Evolutionary conservation across 2,888 invertebrate genomes (phyloP).

Genomic region (Hypomecis punctinalis): DNA sequence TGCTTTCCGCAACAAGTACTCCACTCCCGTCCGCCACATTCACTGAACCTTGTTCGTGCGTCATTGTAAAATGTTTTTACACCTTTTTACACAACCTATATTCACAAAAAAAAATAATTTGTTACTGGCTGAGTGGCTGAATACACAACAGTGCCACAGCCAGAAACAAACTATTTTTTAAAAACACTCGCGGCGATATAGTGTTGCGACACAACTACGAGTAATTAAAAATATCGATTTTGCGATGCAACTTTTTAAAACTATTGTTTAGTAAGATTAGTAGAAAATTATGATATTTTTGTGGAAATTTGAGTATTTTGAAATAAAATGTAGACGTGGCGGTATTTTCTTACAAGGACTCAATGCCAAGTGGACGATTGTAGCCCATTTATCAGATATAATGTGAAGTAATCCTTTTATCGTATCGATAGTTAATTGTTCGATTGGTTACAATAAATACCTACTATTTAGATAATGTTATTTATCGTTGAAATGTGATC

Average conservation of each 20-base stretch:
- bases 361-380: slow-evolving; percentile 65
- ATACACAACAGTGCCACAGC: slow-evolving; percentile 25
- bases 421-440: slow-evolving; percentile 70
- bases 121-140: slow-evolving; percentile 34
- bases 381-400: slow-evolving; percentile 64
- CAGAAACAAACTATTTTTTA: slow-evolving; percentile 44
- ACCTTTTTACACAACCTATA: slow-evolving; percentile 51
- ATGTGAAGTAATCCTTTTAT: slow-evolving; percentile 67
- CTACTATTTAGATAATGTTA: slow-evolving; percentile 14
- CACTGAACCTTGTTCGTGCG: slow-evolving; percentile 63
- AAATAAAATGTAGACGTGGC: slow-evolving; percentile 38
- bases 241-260: not conserved
- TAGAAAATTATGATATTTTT: not conserved
- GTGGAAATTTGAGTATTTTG: not conserved
- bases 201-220: slow-evolving; percentile 29
- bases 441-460: slow-evolving; percentile 47
- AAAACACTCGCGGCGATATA: slow-evolving; percentile 41
- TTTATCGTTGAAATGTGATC: slow-evolving; percentile 18
- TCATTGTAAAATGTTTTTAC: slow-evolving; percentile 56
- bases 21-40: slow-evolving; percentile 57
- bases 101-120: slow-evolving; percentile 39
- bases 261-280: not conserved
- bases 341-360: slow-evolving; percentile 61
- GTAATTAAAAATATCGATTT: not conserved
- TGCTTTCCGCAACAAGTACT: slow-evolving; percentile 47